Base-by-base conservation (phyloP, 2,113 vertebrate species). In the Eclectus roratus region DNA sequence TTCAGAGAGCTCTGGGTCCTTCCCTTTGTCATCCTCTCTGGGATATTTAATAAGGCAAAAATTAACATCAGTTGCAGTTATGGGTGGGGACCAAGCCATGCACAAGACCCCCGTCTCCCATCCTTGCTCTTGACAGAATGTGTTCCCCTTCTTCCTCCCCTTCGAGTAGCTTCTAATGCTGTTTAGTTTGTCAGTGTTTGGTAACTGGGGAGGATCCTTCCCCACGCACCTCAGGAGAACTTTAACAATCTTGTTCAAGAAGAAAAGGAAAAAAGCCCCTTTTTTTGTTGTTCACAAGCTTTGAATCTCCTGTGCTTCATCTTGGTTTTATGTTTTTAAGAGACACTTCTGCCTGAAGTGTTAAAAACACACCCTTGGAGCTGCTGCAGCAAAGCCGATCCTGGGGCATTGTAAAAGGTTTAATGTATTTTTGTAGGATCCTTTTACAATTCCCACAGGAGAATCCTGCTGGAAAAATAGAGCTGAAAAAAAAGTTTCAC, bases 291-390 rank as follows among this genome's bases (percentile, higher is more conserved):
- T 35, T 35, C 21, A 44, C 49, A 70, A 58, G 37, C 37, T 79
- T 79, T 63, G n/a, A 77, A 18, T 94, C 65, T 72, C n/a, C 31
- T 50, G 29, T 80, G 85, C 39, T 91, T 82, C 4, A 35, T 87
- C 86, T 74, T 44, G 33, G 41, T 78, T 69, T 33, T 58, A 2
- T 76, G 82, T 72, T 80, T 89, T 86, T 76, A 72, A 69, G 78
- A 79, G 49, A 37, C 33, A 13, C 25, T 82, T 88, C 74, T 90
- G 76, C 76, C 35, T 70, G 29, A 92, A 85, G 87, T 63, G 89
- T 91, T 85, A 91, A 88, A 89, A 95, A 92, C 72, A 90, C 71
- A 90, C 70, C 85, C 88, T 82, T 91, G 80, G 91, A 92, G 71
- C 66, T 77, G 73, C 84, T 73, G 84, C 80, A 43, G 76, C 82